These are phyloP conservation scores for Cairina moschata DNA, from an alignment of 2,113 vertebrate species.

Conservation along the genomic window DNA sequence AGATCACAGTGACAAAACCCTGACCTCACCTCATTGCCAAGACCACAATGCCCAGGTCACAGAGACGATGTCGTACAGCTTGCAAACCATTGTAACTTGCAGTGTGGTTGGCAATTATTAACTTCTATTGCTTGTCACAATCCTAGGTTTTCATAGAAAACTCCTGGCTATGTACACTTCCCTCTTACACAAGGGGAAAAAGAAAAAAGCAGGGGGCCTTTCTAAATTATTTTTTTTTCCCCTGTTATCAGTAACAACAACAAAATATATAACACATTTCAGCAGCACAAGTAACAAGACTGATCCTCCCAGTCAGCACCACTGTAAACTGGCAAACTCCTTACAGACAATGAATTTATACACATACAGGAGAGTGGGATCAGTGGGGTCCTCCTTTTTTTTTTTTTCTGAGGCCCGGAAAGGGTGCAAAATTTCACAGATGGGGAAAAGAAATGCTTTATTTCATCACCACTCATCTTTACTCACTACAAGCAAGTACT, in stretches of 20 bases:
- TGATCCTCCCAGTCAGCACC: background rate
- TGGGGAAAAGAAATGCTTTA: background rate
- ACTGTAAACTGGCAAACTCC: background rate
- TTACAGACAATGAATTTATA: background rate
- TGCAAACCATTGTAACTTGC: background rate
- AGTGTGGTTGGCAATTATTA: background rate
- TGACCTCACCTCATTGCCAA: background rate
- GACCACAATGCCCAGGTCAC: background rate
- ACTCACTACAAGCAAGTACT: background rate
- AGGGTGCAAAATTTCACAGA: background rate
- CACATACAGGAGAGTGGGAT: background rate
- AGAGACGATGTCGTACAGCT: background rate
- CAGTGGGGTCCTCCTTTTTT: background rate
- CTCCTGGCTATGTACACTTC: background rate
- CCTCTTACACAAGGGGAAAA: accelerated
- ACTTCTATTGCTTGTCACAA: background rate
- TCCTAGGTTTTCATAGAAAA: background rate
- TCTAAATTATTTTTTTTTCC: background rate
- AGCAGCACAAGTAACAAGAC: background rate
- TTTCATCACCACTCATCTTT: background rate
- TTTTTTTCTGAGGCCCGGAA: background rate
- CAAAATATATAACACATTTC: background rate
- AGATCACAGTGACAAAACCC: background rate
- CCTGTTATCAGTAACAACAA: background rate
- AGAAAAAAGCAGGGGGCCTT: background rate